These are phyloP conservation scores for Tetramorium simillimum DNA, from an alignment of 1,140 invertebrate species.

Conservation along the genomic window DNA sequence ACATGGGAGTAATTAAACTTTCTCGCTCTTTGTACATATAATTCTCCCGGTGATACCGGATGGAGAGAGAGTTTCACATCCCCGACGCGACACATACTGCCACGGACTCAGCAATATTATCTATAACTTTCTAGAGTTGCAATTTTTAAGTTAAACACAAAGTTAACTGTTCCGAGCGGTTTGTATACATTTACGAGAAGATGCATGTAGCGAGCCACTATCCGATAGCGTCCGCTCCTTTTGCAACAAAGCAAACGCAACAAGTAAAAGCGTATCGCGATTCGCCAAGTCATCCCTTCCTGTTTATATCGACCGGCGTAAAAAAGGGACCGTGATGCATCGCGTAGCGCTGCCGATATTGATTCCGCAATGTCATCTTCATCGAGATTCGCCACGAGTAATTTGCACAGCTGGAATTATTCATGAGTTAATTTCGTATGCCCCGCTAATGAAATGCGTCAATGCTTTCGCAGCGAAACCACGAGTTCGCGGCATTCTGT, in stretches of 20 bases:
- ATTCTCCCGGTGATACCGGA: conserved; percentile 20
- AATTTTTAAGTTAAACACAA: neutral
- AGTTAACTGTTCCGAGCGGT: neutral
- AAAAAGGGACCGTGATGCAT: neutral
- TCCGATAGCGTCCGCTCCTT: neutral
- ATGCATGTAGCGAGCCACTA: neutral
- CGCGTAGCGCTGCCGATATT: conserved; percentile 12
- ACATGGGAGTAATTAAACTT: conserved; percentile 60
- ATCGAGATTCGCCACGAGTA: conserved; percentile 47
- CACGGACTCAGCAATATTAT: neutral
- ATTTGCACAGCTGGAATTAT: conserved; percentile 55
- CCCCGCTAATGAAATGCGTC: conserved; percentile 40
- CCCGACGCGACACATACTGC: conserved; percentile 2
- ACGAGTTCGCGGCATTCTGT: neutral
- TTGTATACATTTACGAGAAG: neutral
- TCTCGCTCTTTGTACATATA: conserved; percentile 47
- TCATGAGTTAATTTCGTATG: conserved; percentile 49
- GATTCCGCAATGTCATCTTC: conserved; percentile 42
- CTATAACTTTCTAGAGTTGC: neutral
- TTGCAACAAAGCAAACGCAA: neutral
- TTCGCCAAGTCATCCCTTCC: neutral
- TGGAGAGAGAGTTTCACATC: neutral
- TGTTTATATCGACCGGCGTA: neutral
- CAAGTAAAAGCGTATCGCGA: conserved; percentile 7
- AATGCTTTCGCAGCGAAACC: conserved; percentile 26